Evolutionary conservation across 2,888 invertebrate species (phyloP).

Genomic region (Crepidodera aurea): DNA sequence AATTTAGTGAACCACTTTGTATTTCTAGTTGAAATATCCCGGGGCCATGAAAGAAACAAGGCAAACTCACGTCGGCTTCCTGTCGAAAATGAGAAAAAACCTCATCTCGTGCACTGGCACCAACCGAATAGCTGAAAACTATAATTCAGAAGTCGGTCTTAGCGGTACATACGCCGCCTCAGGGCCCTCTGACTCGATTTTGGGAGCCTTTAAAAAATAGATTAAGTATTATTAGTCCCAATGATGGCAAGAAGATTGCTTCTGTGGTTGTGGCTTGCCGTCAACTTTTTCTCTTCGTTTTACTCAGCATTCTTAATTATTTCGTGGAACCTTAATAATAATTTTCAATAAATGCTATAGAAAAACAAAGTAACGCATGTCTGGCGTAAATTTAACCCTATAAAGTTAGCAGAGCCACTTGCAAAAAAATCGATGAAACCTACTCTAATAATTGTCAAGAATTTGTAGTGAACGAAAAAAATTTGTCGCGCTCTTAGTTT

Average conservation of each 20-base stretch:
- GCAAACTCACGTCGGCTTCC: no score
- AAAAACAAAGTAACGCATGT: not conserved
- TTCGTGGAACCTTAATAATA: conserved; percentile 6
- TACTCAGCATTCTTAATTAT: not conserved
- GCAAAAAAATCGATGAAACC: no score
- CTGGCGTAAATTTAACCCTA: no score
- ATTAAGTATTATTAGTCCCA: conserved; percentile 33
- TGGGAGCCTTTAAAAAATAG: conserved; percentile 33
- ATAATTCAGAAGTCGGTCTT: conserved; percentile 25
- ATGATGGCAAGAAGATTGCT: conserved; percentile 24
- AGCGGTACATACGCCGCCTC: conserved; percentile 18
- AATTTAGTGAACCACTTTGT: no score
- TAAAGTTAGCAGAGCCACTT: no score
- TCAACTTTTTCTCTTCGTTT: conserved; percentile 2
- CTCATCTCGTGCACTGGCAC: conserved; percentile 3
- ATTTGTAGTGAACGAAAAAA: no score
- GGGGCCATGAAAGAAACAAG: no score
- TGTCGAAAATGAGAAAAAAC: not conserved
- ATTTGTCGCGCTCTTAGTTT: no score
- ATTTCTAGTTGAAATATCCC: no score
- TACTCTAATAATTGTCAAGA: no score
- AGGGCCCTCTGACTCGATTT: conserved; percentile 13
- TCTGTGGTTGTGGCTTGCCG: conserved; percentile 10
- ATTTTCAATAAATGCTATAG: conserved; percentile 1
- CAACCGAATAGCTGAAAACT: conserved; percentile 12